Evolutionary conservation across 2,113 vertebrate species (phyloP).

Genomic region (Platichthys stellatus): DNA sequence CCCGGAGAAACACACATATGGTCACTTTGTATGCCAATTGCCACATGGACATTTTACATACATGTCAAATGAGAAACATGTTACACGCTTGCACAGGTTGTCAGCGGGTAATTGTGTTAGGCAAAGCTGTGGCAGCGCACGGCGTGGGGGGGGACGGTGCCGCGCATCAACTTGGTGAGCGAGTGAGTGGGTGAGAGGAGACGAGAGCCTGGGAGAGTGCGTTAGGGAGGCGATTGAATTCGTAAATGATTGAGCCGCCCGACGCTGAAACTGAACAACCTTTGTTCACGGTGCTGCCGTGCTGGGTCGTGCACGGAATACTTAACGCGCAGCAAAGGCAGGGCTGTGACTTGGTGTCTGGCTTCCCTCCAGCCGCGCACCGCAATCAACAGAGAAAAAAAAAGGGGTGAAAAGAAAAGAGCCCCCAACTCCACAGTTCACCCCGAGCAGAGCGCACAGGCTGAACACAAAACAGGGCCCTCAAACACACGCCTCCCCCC

Average conservation of each 20-base stretch:
- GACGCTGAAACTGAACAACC: slow-evolving; percentile 77
- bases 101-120: slow-evolving; percentile 1
- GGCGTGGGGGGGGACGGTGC: slow-evolving; percentile 2
- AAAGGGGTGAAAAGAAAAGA: slow-evolving; percentile 13
- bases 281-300: slow-evolving; percentile 77
- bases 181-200: slow-evolving; percentile 50
- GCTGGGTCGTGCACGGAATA: slow-evolving; percentile 78
- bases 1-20: slow-evolving; percentile 27
- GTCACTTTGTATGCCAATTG: slow-evolving; percentile 9
- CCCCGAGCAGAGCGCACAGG: slow-evolving; percentile 15
- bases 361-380: slow-evolving; percentile 57
- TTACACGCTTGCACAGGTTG: slow-evolving; percentile 10
- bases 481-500: neutral
- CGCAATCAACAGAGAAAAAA: slow-evolving; percentile 47
- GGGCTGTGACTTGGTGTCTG: slow-evolving; percentile 64
- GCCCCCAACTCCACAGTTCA: slow-evolving; percentile 15
- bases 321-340: slow-evolving; percentile 78
- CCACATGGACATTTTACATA: neutral
- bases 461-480: slow-evolving; percentile 20
- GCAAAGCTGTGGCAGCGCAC: slow-evolving; percentile 1
- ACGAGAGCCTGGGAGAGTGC: slow-evolving; percentile 37
- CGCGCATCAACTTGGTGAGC: slow-evolving; percentile 41
- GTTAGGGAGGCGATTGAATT: slow-evolving; percentile 48
- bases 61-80: neutral
- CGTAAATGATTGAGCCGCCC: slow-evolving; percentile 80